A percentile compares a stretch with the other conserved stretches of the same genome.
Conservation (phyloP, 2,797 vertebrate species). For the Alouatta caraya region DNA sequence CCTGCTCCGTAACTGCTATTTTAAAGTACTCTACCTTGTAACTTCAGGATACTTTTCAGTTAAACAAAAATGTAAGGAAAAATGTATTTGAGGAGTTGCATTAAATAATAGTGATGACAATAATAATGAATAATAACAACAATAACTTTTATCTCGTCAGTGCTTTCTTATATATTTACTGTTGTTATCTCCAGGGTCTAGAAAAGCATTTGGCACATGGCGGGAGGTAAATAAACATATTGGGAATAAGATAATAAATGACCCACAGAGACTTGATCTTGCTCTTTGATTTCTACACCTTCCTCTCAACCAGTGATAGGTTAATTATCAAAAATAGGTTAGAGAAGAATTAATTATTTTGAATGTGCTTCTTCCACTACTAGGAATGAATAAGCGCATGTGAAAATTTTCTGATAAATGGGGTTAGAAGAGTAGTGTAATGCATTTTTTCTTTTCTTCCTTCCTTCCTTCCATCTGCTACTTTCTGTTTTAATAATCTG, state of each 20-base stretch:
- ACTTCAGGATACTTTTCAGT: neutral
- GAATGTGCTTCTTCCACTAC: neutral
- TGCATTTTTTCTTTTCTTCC: neutral
- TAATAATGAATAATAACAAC: neutral
- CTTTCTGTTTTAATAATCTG: neutral
- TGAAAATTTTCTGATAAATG: neutral
- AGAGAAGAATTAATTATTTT: neutral
- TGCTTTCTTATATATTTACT: neutral
- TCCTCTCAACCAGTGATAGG: neutral
- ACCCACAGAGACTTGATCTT: neutral
- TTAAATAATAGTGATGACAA: neutral
- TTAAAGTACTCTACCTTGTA: neutral
- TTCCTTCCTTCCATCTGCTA: neutral
- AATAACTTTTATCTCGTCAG: neutral
- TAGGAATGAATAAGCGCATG: neutral
- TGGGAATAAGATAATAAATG: neutral
- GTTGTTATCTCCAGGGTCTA: neutral
- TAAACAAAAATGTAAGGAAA: neutral
- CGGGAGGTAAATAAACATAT: neutral
- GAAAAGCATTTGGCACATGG: neutral
- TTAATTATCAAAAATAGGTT: neutral
- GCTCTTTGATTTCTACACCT: neutral
- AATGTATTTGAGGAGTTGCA: neutral
- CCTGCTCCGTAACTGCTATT: neutral
- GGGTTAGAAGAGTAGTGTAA: neutral